Percentiles rank a stretch among this genome's conserved stretches.
These are phyloP conservation scores for Bombycilla garrulus DNA, from an alignment of 2,113 vertebrate genomes.

Conservation along the genomic window DNA sequence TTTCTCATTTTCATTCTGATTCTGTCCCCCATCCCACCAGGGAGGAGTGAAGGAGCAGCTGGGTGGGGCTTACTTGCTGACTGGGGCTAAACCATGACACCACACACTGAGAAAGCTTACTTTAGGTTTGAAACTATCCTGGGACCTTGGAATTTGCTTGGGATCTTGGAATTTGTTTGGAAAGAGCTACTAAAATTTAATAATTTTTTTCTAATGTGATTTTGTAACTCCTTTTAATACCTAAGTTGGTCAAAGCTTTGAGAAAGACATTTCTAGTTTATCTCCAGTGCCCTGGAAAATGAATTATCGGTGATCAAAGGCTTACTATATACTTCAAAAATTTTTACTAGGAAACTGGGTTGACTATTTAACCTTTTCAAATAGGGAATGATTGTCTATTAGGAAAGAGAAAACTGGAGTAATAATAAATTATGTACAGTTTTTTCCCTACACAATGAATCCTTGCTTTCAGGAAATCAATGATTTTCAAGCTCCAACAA, in stretches of 20 bases:
- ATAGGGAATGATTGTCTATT: background rate
- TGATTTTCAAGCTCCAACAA: background rate
- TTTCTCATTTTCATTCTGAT: background rate
- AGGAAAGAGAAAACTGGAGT: background rate
- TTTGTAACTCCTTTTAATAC: background rate
- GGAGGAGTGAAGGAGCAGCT: background rate
- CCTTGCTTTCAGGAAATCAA: background rate
- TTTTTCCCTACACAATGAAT: background rate
- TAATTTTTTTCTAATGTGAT: background rate
- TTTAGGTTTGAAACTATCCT: background rate
- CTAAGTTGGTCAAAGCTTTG: background rate
- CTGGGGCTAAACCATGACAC: background rate
- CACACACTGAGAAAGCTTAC: background rate
- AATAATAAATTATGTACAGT: background rate
- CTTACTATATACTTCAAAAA: background rate
- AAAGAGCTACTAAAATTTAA: background rate
- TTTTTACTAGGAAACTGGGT: background rate
- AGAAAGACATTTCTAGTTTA: background rate
- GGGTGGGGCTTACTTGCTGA: background rate
- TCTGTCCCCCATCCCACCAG: background rate
- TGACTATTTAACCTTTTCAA: background rate
- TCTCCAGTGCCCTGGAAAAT: background rate
- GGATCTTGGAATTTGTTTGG: background rate
- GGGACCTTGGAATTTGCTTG: background rate
- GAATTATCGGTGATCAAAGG: fast-evolving